A percentile compares a stretch with the other conserved stretches of the same genome.
These are phyloP conservation scores for Thaumatotibia leucotreta DNA, from an alignment of 1,140 invertebrate genomes.

Conservation along the genomic window DNA sequence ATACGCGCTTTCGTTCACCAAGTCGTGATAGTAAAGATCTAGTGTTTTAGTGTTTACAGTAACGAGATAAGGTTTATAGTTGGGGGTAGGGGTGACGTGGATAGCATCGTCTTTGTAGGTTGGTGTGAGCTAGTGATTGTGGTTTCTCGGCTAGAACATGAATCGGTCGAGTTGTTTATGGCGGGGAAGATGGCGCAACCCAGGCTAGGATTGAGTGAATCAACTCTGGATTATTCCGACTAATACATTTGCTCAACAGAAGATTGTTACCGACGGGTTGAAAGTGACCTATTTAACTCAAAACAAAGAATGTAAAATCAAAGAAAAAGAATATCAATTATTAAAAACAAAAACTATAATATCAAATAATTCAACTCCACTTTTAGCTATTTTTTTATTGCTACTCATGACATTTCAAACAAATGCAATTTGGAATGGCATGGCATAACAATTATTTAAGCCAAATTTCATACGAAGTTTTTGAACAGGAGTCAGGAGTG, in stretches of 20 bases:
- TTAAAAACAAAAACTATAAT: no score
- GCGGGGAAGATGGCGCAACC: constrained; percentile 4
- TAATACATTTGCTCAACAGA: no score
- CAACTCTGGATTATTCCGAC: neutral
- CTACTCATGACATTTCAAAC: no score
- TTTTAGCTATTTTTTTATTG: no score
- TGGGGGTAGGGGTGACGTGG: neutral
- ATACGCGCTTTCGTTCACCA: constrained; percentile 58
- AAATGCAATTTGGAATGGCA: no score
- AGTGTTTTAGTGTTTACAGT: neutral
- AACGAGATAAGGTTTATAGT: neutral
- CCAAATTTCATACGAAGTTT: no score
- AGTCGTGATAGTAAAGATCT: neutral
- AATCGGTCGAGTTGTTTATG: constrained; percentile 20
- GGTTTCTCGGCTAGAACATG: constrained; percentile 20
- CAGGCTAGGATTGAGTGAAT: neutral
- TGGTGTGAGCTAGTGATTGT: constrained; percentile 16
- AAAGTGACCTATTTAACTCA: no score
- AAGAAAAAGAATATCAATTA: no score
- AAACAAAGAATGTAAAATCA: no score
- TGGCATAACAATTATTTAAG: no score
- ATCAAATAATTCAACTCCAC: no score
- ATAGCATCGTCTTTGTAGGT: neutral
- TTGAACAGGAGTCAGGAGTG: no score
- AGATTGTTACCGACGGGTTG: neutral